Percentiles rank a stretch among this genome's conserved stretches.
Evolutionary conservation across 1,140 invertebrate species (phyloP).

Genomic region (Drosophila hydei): DNA sequence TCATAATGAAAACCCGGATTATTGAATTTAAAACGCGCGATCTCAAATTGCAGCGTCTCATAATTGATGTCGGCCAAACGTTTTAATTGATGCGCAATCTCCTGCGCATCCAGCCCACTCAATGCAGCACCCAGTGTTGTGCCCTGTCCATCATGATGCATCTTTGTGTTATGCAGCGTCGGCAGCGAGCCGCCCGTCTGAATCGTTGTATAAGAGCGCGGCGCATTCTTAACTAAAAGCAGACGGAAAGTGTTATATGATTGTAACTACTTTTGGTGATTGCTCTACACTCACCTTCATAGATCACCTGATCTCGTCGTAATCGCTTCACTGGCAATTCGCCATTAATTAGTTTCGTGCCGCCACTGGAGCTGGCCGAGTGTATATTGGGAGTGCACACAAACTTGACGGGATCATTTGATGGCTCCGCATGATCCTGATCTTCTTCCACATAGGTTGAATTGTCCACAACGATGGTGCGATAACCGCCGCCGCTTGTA

Average conservation of each 20-base stretch:
- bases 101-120: slow-evolving; percentile 65
- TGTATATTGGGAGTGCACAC: slow-evolving; percentile 43
- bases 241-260: background rate
- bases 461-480: slow-evolving; percentile 79
- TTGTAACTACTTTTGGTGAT: background rate
- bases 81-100: slow-evolving; percentile 75
- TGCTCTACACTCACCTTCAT: slow-evolving; percentile 56
- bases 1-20: slow-evolving; percentile 81
- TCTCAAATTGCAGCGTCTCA: slow-evolving; percentile 80
- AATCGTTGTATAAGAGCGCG: slow-evolving; percentile 65
- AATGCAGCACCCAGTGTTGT: slow-evolving; percentile 46
- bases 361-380: slow-evolving; percentile 34
- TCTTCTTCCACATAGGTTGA: slow-evolving; percentile 64
- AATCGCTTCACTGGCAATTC: slow-evolving; percentile 72
- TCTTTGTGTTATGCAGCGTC: slow-evolving; percentile 64
- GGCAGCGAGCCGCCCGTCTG: slow-evolving; percentile 55
- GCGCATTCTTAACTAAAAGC: slow-evolving; percentile 72
- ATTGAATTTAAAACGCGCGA: slow-evolving; percentile 81
- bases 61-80: slow-evolving; percentile 79
- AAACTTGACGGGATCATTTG: slow-evolving; percentile 48
- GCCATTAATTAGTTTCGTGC: slow-evolving; percentile 75
- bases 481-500: slow-evolving; percentile 69
- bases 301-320: slow-evolving; percentile 75
- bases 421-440: slow-evolving; percentile 41
- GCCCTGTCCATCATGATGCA: slow-evolving; percentile 49